A percentile compares a stretch with the other conserved stretches of the same genome.
Conservation (phyloP, 2,113 vertebrate species). For the Noturus placidus region DNA sequence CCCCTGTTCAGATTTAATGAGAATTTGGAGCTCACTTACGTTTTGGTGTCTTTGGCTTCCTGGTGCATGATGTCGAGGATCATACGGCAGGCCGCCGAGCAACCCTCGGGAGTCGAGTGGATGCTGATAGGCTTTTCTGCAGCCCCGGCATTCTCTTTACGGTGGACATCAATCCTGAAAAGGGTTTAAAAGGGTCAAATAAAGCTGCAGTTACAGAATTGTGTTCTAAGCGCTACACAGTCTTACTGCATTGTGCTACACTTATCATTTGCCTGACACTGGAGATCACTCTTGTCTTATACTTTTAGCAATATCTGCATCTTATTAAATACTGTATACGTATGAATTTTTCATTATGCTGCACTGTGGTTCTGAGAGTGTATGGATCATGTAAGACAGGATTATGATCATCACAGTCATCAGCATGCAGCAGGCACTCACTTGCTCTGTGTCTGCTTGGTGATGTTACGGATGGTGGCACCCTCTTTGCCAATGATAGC, state of each 20-base stretch:
- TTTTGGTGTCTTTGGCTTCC: constrained; percentile 96
- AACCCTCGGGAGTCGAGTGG: constrained; percentile 91
- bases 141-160: constrained; percentile 91
- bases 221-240: too few species aligned
- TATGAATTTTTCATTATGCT: neutral
- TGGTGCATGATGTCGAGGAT: constrained; percentile 97
- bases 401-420: neutral
- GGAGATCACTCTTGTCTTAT: neutral
- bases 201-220: neutral
- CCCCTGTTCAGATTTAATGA: neutral
- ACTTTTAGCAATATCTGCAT: neutral
- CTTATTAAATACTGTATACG: neutral
- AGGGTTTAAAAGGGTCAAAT: neutral
- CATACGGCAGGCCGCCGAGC: constrained; percentile 90
- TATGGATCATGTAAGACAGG: neutral
- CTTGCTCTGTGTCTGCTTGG: constrained; percentile 96
- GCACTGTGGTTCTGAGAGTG: neutral
- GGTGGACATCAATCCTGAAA: constrained; percentile 88
- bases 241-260: neutral
- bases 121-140: constrained; percentile 95
- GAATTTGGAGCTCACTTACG: constrained; percentile 68
- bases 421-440: constrained; percentile 65
- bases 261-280: neutral
- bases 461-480: constrained; percentile 93
- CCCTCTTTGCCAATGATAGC: constrained; percentile 96